phyloP scores from a whole-genome alignment of 2,113 vertebrate species.

The Elanoides forficatus region DNA sequence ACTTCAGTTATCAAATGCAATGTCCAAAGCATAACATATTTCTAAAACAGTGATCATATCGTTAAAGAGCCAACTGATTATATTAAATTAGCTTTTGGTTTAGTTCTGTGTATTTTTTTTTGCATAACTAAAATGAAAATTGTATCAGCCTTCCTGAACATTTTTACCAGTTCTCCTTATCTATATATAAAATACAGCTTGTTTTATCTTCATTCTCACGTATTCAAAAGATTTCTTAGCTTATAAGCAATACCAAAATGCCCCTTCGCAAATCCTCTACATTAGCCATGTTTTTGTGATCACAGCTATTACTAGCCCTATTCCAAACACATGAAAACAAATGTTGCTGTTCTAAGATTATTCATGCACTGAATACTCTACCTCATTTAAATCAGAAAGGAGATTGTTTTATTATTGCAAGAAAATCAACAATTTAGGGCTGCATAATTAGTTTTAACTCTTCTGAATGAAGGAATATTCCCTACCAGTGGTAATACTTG shows the following conservation, averaged over 20 bases:
- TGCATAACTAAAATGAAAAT: neutral
- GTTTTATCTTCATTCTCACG: neutral
- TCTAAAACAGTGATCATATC: neutral
- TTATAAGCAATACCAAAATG: neutral
- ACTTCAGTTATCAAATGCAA: neutral
- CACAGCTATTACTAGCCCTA: neutral
- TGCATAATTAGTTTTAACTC: neutral
- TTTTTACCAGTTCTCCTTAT: neutral
- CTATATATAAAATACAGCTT: neutral
- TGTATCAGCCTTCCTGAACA: neutral
- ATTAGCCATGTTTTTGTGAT: neutral
- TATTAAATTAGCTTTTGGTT: neutral
- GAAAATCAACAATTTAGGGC: neutral
- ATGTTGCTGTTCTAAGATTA: neutral
- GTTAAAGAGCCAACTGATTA: neutral
- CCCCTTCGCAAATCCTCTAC: neutral
- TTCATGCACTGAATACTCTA: neutral
- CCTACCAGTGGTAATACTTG: conserved; percentile 93
- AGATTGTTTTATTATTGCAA: neutral
- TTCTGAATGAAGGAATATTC: conserved; percentile 38
- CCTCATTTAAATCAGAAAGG: neutral
- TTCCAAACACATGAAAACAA: neutral
- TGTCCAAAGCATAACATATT: neutral
- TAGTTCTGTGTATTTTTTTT: neutral
- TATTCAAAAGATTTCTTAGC: neutral